Conservation (phyloP, 2,113 vertebrate genomes). For the Tyto alba region DNA sequence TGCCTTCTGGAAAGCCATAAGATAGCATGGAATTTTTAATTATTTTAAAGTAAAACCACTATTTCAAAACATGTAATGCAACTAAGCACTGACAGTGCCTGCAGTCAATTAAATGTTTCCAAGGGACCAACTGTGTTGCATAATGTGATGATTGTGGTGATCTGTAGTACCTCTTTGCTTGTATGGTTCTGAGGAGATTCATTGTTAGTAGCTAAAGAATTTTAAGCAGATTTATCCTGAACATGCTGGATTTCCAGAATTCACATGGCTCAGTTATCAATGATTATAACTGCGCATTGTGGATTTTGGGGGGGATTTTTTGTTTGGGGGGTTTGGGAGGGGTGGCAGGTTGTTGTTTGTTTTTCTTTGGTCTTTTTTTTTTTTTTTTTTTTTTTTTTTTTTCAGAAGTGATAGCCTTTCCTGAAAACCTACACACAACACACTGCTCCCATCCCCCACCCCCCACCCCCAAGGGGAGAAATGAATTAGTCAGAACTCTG, state of each 20-base stretch:
- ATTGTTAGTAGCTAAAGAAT: background rate
- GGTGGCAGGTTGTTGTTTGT: too few relatives aligned
- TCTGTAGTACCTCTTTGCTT: background rate
- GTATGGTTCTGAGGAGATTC: background rate
- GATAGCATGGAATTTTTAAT: background rate
- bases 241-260: background rate
- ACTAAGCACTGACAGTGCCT: background rate
- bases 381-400: background rate
- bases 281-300: background rate
- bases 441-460: too few relatives aligned
- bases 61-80: background rate
- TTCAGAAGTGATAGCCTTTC: background rate
- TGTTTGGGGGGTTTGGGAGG: too few relatives aligned
- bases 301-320: background rate
- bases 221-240: background rate
- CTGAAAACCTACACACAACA: background rate
- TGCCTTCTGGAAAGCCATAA: background rate
- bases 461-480: background rate
- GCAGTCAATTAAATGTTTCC: background rate
- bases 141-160: background rate
- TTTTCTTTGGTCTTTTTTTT: too few relatives aligned
- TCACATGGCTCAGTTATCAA: background rate
- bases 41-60: background rate
- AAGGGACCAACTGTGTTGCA: background rate
- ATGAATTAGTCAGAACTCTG: background rate